Conservation (phyloP, 2,113 vertebrate genomes). For the Nothobranchius kuhntae region DNA sequence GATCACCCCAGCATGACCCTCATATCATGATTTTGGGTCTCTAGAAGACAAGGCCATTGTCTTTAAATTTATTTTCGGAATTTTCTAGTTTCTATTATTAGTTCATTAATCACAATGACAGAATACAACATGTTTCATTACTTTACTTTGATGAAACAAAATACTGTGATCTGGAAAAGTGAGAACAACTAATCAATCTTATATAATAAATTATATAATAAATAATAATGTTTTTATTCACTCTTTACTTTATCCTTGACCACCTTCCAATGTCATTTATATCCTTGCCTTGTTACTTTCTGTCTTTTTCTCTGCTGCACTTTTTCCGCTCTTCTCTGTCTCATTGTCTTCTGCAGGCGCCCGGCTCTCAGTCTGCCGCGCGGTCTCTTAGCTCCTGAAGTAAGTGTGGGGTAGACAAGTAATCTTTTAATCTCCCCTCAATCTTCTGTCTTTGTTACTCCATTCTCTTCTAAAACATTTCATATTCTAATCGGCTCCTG, state of each 20-base stretch:
- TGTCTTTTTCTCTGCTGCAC: constrained; percentile 20
- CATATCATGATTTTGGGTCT: no score
- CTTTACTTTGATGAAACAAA: no score
- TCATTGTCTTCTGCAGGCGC: constrained; percentile 53
- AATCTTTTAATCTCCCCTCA: constrained; percentile 79
- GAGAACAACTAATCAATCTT: no score
- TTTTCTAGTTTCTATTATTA: no score
- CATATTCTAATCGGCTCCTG: constrained; percentile 72
- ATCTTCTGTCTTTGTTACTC: constrained; percentile 64
- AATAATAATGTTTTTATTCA: no score
- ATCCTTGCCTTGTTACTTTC: constrained; percentile 30
- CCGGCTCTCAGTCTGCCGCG: constrained; percentile 50
- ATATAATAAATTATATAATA: no score
- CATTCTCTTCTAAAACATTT: constrained; percentile 74
- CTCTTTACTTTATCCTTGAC: constrained; percentile 8
- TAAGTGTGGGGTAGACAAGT: constrained; percentile 67
- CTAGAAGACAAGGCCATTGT: no score
- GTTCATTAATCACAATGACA: no score
- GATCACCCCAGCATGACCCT: no score
- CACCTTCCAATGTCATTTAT: constrained; percentile 12
- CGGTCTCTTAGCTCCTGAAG: constrained; percentile 65
- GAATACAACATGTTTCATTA: no score
- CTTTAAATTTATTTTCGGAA: no score
- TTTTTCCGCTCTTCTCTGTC: constrained; percentile 20
- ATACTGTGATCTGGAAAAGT: no score